Evolutionary conservation across 2,888 invertebrate species (phyloP), one percentile per base, ranked within the genome.

Genomic region (Helicoverpa assulta): DNA sequence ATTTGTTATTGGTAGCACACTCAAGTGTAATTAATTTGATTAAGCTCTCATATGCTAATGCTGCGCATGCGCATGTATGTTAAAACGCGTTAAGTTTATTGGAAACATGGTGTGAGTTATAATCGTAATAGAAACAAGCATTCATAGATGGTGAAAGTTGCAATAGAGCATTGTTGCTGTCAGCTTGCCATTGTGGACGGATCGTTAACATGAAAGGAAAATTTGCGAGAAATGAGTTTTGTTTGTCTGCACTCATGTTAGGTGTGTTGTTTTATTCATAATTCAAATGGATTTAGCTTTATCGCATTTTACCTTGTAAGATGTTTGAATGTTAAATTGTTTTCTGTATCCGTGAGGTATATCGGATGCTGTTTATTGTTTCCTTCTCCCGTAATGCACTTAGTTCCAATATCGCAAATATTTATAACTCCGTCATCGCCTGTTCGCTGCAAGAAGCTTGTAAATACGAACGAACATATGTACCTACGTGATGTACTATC

Each of bases 341-440:
- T 66, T 55, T 58, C 63, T 56, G 53, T 64, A 53, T 59, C 26
- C 56, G 60, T 33, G 58, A 63, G 40, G 77, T 80, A 56, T 73
- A 72, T 82, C 64, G 65, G 65, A 80, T 67, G 56, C 78, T 82
- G 83, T 82, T 80, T 80, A 82, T 80, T 78, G 73, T 80, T 80
- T 71, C 81, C 75, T 65, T 60, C 55, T 70, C 57, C 66, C 69
- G 54, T 72, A 62, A 54, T 80, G 78, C 76, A 76, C 76, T 74
- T 76, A 62, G 79, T 76, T 81, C 66, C 67, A 67, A 61, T 83
- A 74, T 70, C 53, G 74, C 76, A 77, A 83, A 82, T 81, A 79
- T 77, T 83, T 82, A 77, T 67, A 70, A 75, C 60, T 71, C 62
- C 64, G 63, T 76, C 74, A 68, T 76, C 76, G 66, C 76, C 56